Base-by-base conservation (phyloP, 1,140 invertebrate species). In the Scaptomyza pallida region DNA sequence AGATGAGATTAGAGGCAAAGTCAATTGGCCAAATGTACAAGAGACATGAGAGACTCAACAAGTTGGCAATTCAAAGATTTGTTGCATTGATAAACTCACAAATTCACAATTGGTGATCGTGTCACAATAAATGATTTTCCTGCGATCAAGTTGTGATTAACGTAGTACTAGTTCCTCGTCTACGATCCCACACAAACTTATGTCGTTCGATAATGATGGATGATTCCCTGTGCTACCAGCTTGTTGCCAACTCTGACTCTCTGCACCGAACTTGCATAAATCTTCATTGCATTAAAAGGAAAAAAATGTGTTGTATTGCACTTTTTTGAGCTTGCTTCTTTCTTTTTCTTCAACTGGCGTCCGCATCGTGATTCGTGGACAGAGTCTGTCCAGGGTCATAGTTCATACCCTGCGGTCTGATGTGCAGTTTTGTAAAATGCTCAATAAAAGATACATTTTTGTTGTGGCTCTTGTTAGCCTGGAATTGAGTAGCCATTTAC, bases 71-170 rank as follows among this genome's bases (percentile, higher is more conserved):
- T 37, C 43, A n/a, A 26, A 30, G 41, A 62, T 55, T 62, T 55
- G 2, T 35, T 50, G 43, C 50, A 62, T 62, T 62, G 59, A 70
- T 70, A 45, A 26, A 55, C 52, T 37, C 33, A 26, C 52, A 55
- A 30, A 26, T 40, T 55, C 41, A 54, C 69, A 65, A 77, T 74
- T 45, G 54, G 15, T 35, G 70, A 85, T 86, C 82, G 82, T 86
- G 81, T 86, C 81, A 86, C 82, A 86, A 86, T 81, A 77, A 86
- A 75, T 86, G 77, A 86, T 86, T 86, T 86, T 63, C 54, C 78
- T 63, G 45, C 55, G 70, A 86, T 88, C 82, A 86, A 86, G 83
- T 88, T 88, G 82, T 88, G 78, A 86, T 88, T 60, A 37, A n/a
- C 33, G 12, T 37, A 12, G 33, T n/a, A 43, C 17, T 26, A 45